These are phyloP conservation scores for Sarcophaga carnaria DNA, from an alignment of 2,888 invertebrate species.

Conservation along the genomic window DNA sequence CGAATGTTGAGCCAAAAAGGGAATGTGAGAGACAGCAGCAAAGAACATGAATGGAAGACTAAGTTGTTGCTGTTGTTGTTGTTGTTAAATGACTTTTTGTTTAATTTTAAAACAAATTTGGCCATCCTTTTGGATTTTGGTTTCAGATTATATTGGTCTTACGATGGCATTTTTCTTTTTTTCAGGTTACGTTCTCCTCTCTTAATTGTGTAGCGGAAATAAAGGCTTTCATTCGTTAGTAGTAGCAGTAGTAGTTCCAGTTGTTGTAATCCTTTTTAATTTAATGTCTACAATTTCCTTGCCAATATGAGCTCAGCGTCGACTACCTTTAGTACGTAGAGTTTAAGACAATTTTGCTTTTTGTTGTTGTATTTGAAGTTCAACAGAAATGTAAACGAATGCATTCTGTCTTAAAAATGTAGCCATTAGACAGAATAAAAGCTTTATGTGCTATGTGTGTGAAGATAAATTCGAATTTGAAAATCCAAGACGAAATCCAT, in stretches of 20 bases:
- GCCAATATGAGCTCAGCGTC: background rate
- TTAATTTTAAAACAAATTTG: background rate
- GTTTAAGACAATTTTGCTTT: background rate
- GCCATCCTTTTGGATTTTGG: background rate
- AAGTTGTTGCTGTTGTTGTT: background rate
- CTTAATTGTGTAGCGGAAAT: background rate
- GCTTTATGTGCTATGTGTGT: background rate
- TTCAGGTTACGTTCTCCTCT: background rate
- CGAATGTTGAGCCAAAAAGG: conserved; percentile 36
- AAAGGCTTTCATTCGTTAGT: background rate
- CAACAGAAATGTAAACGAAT: too few relatives aligned
- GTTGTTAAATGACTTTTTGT: conserved; percentile 1
- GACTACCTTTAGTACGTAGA: background rate
- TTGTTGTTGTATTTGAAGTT: too few relatives aligned
- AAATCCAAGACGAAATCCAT: too few relatives aligned
- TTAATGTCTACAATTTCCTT: background rate
- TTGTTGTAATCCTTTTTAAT: background rate
- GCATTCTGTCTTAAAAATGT: too few relatives aligned
- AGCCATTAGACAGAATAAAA: background rate
- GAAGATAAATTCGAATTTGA: too few relatives aligned
- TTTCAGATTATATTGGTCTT: background rate
- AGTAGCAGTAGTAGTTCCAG: background rate
- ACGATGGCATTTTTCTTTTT: background rate
- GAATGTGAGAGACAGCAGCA: background rate
- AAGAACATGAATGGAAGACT: background rate